Percentiles rank a stretch among this genome's conserved stretches.
Conservation (phyloP, 2,888 invertebrate genomes). For the Drosophila neonasuta region DNA sequence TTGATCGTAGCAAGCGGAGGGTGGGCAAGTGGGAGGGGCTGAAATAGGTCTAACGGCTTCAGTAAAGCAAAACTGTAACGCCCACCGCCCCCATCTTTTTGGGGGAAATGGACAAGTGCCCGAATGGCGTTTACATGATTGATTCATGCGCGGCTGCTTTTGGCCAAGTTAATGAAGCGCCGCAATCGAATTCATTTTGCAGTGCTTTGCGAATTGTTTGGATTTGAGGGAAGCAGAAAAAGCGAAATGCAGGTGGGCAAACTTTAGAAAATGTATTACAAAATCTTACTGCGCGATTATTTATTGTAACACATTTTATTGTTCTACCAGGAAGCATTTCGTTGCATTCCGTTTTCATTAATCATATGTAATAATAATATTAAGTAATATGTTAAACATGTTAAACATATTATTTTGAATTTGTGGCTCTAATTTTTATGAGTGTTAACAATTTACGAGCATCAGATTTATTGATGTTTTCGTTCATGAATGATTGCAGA, state of each 20-base stretch:
- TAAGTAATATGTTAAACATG: background rate
- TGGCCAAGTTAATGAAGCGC: slow-evolving; percentile 48
- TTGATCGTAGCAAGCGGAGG: background rate
- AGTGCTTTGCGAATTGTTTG: slow-evolving; percentile 1
- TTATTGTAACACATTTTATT: slow-evolving; percentile 32
- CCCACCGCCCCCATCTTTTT: slow-evolving; percentile 8
- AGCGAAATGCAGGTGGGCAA: slow-evolving; percentile 6
- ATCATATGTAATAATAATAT: background rate
- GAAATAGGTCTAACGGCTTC: slow-evolving; percentile 40
- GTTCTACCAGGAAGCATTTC: slow-evolving; percentile 3
- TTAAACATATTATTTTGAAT: no score
- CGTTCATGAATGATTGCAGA: no score
- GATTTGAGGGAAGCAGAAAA: background rate
- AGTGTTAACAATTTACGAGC: no score
- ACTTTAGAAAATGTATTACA: slow-evolving; percentile 57
- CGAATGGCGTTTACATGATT: slow-evolving; percentile 69
- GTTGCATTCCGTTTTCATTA: background rate
- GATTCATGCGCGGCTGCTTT: slow-evolving; percentile 54
- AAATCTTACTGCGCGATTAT: slow-evolving; percentile 40
- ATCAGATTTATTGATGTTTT: no score
- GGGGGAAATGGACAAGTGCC: slow-evolving; percentile 8
- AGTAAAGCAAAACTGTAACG: slow-evolving; percentile 34
- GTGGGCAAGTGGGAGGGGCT: slow-evolving; percentile 4
- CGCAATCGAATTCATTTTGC: slow-evolving; percentile 28
- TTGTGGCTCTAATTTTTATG: no score